Evolutionary conservation across 2,113 vertebrate species (phyloP).

Genomic region (Paramisgurnus dabryanus): DNA sequence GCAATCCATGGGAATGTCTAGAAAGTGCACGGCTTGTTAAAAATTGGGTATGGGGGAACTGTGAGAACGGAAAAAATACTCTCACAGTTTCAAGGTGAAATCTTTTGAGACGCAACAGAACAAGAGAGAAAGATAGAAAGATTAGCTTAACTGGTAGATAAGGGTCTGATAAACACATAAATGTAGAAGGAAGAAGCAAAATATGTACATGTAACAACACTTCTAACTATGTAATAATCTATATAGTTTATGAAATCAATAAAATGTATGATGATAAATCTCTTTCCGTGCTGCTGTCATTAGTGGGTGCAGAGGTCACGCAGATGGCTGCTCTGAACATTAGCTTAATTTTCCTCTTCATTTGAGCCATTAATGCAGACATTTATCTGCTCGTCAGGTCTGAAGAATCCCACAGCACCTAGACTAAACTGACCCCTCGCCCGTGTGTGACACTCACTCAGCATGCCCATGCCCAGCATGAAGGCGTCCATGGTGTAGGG

Average conservation of each 20-base stretch:
- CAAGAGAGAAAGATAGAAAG: neutral
- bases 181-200: too few relatives aligned
- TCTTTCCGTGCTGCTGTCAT: conserved; percentile 71
- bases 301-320: conserved; percentile 82
- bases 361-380: conserved; percentile 86
- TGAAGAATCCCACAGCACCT: conserved; percentile 9
- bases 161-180: too few relatives aligned
- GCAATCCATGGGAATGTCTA: conserved; percentile 71
- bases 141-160: too few relatives aligned
- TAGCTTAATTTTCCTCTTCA: conserved; percentile 99
- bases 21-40: conserved; percentile 74
- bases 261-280: conserved; percentile 6
- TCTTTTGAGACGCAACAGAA: neutral
- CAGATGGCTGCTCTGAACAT: conserved; percentile 96
- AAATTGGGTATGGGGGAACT: conserved; percentile 57
- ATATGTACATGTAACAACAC: too few relatives aligned
- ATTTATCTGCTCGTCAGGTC: conserved; percentile 6
- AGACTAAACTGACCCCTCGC: neutral
- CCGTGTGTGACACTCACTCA: conserved; percentile 77
- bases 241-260: too few relatives aligned
- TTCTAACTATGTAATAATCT: too few relatives aligned
- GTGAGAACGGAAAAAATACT: conserved; percentile 49
- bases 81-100: conserved; percentile 18
- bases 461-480: conserved; percentile 94
- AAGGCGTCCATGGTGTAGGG: conserved; percentile 93